phyloP scores from a whole-genome alignment of 1,140 invertebrate species.

The Oreohelix idahoensis region DNA sequence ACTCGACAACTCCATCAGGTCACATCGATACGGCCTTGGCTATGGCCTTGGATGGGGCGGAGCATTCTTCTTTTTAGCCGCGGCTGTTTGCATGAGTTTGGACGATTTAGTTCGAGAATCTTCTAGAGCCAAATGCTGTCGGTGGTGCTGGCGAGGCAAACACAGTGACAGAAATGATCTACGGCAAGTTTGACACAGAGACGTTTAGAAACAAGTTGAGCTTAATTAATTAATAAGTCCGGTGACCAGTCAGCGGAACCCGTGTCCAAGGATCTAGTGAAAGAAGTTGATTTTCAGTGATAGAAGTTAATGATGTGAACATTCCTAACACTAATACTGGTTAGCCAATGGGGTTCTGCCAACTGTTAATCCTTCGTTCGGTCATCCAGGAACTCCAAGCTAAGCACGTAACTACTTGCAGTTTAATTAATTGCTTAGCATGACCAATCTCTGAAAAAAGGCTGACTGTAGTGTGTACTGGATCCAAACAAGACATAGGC shows the following conservation, averaged over 20 bases:
- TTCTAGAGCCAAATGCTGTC: constrained; percentile 60
- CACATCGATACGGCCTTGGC: constrained; percentile 66
- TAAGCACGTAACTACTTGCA: no score
- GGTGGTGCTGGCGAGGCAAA: constrained; percentile 58
- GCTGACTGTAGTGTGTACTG: no score
- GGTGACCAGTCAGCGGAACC: not conserved
- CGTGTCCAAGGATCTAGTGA: no score
- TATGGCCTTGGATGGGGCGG: constrained; percentile 70
- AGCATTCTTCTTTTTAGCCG: constrained; percentile 67
- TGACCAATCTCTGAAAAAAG: no score
- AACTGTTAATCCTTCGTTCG: no score
- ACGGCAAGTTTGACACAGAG: constrained; percentile 56
- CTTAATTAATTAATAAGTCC: not conserved
- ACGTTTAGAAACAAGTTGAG: not conserved
- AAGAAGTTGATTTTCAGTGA: no score
- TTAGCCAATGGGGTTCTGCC: no score
- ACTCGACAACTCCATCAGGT: constrained; percentile 50
- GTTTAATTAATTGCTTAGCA: no score
- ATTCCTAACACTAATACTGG: no score
- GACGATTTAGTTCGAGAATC: constrained; percentile 70
- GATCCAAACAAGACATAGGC: no score
- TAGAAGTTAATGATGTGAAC: no score
- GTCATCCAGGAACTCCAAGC: no score
- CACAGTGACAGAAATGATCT: constrained; percentile 53
- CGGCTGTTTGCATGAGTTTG: constrained; percentile 72